Percentiles rank a stretch among this genome's conserved stretches.
Evolutionary conservation across 2,113 vertebrate species (phyloP).

Genomic region (Epinephelus cyanopodus): DNA sequence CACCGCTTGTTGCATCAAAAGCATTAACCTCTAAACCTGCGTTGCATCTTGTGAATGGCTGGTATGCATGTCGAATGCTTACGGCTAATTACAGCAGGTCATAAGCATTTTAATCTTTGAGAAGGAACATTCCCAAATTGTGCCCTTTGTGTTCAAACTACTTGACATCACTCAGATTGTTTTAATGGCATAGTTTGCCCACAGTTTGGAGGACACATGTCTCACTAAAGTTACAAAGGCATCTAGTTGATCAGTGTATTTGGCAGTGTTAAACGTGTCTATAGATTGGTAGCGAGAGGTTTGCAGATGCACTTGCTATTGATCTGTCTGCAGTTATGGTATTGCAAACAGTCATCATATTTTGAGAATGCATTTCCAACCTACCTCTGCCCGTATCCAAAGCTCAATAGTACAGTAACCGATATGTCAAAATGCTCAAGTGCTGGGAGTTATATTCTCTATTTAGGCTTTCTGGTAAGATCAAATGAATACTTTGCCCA

Average conservation of each 20-base stretch:
- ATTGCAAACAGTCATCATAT: conserved; percentile 8
- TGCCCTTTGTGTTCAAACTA: background rate
- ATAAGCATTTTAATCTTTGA: background rate
- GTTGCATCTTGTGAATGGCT: background rate
- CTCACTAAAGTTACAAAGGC: background rate
- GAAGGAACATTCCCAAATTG: background rate
- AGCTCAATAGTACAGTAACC: background rate
- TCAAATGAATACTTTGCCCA: no score
- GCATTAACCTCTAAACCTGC: background rate
- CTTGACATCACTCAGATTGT: background rate
- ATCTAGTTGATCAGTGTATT: background rate
- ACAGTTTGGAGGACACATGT: background rate
- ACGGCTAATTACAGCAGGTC: no score
- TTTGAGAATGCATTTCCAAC: background rate
- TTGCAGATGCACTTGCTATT: background rate
- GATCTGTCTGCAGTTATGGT: background rate
- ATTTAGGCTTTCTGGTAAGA: background rate
- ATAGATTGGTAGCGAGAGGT: background rate
- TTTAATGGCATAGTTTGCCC: background rate
- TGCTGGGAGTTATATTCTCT: background rate
- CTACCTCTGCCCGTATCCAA: background rate
- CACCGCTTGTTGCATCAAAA: background rate
- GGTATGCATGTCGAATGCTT: background rate
- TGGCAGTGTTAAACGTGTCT: background rate
- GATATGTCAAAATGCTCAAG: background rate